Base-by-base conservation (phyloP, 2,888 invertebrate species). In the Herminia tarsipennalis region DNA sequence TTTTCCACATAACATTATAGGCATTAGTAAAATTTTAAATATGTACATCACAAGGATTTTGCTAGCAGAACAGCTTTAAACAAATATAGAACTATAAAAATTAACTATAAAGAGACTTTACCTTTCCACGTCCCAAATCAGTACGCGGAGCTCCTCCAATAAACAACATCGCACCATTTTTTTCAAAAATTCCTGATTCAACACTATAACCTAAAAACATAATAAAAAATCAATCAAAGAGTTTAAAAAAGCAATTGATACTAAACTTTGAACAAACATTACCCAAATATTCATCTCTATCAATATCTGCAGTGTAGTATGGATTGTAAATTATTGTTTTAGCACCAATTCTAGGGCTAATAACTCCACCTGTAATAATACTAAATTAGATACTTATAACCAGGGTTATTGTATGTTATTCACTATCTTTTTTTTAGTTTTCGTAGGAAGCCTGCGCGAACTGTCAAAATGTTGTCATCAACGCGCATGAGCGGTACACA, bases 141-240 rank as follows among this genome's bases (percentile, higher is more conserved):
- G 87, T 88, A 38, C 93, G 78, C 0, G 94, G 94, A 5, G 93
- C 93, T 9, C 93, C 92, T 0, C 90, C 90, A 1, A 93, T 88
- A 36, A 92, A 92, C 1, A 91, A 74, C 0, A 79, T 70, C 1
- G 54, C 59, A 0, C 83, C 78, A 28, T 78, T 76, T 35, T 69
- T 57, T 36, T 83, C 81, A 46, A 92, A 93, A 32, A 83, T 63
- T 12, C 93, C 93, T 2, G 92, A 88, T 36, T 91, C 92, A 0
- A 93, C 90, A 18, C 92, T 88, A 59, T 93, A 93, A 1, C 93
- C 93, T 93, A 56, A 5, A 78, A 71, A 14, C 9, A 8, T 2
- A 21, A 25, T 21, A 21, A 24, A 6, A 22, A 14, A 14, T 13
- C 24, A 24, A 10, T 2, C n/a, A n/a, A n/a, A n/a, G n/a, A n/a